A percentile compares a stretch with the other conserved stretches of the same genome.
These are phyloP conservation scores for Falco novaeseelandiae DNA, from an alignment of 2,797 vertebrate species.

Conservation along the genomic window DNA sequence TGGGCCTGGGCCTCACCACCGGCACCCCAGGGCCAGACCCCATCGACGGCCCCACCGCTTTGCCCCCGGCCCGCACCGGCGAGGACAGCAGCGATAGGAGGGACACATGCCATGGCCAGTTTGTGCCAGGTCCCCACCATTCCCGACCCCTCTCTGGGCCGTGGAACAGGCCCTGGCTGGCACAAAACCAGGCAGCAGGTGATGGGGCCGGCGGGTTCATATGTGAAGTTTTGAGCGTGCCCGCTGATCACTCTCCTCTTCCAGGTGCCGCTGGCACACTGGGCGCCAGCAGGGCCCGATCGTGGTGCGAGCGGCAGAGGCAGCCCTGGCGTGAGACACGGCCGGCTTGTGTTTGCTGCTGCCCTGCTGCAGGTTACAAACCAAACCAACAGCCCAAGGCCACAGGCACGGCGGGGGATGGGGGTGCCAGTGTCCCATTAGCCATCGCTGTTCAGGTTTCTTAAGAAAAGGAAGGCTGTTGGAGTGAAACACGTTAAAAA, in stretches of 20 bases:
- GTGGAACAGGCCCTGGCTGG: accelerated
- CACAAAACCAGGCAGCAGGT: neutral
- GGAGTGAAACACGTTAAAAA: accelerated
- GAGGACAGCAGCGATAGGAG: neutral
- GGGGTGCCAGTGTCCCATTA: neutral
- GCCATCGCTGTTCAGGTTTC: accelerated
- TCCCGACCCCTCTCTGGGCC: accelerated
- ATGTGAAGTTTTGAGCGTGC: neutral
- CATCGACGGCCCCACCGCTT: accelerated
- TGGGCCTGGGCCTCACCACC: neutral
- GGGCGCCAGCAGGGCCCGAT: neutral
- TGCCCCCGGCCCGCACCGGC: accelerated
- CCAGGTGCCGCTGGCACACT: neutral
- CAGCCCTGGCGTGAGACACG: accelerated
- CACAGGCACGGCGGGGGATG: accelerated
- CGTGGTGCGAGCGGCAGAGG: neutral
- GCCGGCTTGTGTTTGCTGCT: accelerated
- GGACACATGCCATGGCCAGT: accelerated
- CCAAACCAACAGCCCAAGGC: neutral
- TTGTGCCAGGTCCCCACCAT: accelerated
- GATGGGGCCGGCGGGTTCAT: accelerated
- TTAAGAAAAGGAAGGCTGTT: accelerated
- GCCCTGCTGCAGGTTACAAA: neutral
- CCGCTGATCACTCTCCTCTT: neutral
- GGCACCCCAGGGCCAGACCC: neutral